These are phyloP conservation scores for Hirundo rustica DNA, from an alignment of 2,797 vertebrate genomes.

Conservation along the genomic window DNA sequence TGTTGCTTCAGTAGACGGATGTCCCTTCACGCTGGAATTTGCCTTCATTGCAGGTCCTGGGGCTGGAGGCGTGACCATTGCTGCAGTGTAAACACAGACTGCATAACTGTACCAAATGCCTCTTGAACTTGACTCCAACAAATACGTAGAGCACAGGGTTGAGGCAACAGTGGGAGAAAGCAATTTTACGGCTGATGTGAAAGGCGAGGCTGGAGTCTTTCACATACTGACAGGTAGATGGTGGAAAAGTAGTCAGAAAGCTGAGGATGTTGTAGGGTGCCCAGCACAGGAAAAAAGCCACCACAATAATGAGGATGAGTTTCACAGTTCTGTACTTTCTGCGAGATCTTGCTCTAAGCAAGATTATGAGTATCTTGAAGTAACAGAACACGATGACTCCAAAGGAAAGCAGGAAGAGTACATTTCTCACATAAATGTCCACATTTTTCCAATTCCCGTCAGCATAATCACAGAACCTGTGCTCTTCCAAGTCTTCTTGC, in stretches of 20 bases:
- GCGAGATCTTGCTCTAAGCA: conserved; percentile 78
- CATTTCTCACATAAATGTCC: conserved; percentile 83
- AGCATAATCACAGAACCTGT: conserved; percentile 66
- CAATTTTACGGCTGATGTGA: conserved; percentile 79
- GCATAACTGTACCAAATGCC: conserved; percentile 75
- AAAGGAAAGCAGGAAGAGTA: conserved; percentile 82
- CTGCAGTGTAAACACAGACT: not conserved
- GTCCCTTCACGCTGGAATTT: conserved; percentile 55
- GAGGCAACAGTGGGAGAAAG: conserved; percentile 92
- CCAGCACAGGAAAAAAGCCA: conserved; percentile 91
- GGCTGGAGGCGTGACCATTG: not conserved
- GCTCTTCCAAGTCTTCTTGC: not conserved
- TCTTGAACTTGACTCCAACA: conserved; percentile 90
- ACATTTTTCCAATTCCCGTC: conserved; percentile 52
- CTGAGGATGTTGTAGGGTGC: conserved; percentile 87
- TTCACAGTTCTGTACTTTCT: conserved; percentile 84
- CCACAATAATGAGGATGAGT: conserved; percentile 87
- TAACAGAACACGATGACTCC: conserved; percentile 86
- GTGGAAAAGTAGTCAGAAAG: conserved; percentile 76
- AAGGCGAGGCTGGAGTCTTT: conserved; percentile 67
- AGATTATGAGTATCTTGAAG: conserved; percentile 80
- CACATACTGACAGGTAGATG: conserved; percentile 56
- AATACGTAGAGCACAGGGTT: conserved; percentile 94
- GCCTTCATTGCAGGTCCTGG: not conserved
- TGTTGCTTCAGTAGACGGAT: conserved; percentile 64